Percentiles rank a stretch among this genome's conserved stretches.
Conservation (phyloP, 2,888 invertebrate genomes). For the Malthinus flaveolus region DNA sequence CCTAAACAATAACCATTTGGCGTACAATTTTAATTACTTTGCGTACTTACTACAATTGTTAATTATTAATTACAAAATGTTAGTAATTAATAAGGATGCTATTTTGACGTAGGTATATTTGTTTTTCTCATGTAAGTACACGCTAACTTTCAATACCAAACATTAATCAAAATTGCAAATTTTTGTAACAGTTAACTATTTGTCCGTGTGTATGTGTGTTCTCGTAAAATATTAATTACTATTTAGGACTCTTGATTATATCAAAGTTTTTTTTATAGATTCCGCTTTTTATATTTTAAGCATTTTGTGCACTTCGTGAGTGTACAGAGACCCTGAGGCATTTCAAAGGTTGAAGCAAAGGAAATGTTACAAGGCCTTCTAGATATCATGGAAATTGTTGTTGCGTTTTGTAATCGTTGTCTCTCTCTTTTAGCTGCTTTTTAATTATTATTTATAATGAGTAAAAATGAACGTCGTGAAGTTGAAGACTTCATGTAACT, state of each 20-base stretch:
- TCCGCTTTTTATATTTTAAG: constrained; percentile 5
- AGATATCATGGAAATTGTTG: constrained; percentile 56
- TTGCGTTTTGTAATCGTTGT: constrained; percentile 46
- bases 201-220: no score
- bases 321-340: constrained; percentile 43
- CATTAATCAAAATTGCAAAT: no score
- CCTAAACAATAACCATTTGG: no score
- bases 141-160: no score
- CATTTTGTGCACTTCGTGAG: constrained; percentile 2
- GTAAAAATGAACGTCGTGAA: constrained; percentile 48
- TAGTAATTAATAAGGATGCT: no score
- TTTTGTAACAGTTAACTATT: no score
- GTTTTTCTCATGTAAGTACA: no score
- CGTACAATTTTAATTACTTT: no score
- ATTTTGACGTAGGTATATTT: no score
- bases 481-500: constrained; percentile 53
- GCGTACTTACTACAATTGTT: no score
- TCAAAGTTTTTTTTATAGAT: constrained; percentile 2
- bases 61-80: no score
- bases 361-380: constrained; percentile 57
- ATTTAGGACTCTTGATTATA: constrained; percentile 3
- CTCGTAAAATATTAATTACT: constrained; percentile 2
- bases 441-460: constrained; percentile 52
- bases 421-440: constrained; percentile 33
- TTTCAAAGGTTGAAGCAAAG: constrained; percentile 52